phyloP scores from a whole-genome alignment of 1,140 invertebrate species.

The Drosophila orena region DNA sequence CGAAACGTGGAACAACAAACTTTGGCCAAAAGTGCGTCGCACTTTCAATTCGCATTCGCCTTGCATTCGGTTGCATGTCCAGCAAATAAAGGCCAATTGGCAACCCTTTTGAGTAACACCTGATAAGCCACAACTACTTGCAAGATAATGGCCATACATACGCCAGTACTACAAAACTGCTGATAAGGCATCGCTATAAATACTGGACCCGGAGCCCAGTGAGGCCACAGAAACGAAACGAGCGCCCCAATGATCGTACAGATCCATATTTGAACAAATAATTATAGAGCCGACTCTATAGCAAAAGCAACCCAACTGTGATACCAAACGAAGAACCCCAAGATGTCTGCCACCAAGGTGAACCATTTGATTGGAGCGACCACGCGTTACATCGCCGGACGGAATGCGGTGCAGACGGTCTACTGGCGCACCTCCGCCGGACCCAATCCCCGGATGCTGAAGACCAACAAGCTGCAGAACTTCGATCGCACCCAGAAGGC shows the following conservation, averaged over 20 bases:
- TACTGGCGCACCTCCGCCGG: conserved; percentile 88
- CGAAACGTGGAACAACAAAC: conserved; percentile 8
- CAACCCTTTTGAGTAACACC: conserved; percentile 37
- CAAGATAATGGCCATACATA: conserved; percentile 35
- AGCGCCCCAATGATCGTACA: conserved; percentile 28
- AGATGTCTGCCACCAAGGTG: conserved; percentile 80
- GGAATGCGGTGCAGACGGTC: conserved; percentile 89
- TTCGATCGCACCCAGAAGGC: conserved; percentile 84
- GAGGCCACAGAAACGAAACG: conserved; percentile 54
- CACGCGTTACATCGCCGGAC: conserved; percentile 89
- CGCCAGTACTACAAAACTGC: conserved; percentile 20
- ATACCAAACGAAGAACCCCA: conserved; percentile 28
- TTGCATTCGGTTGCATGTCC: conserved; percentile 47
- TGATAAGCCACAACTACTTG: conserved; percentile 52
- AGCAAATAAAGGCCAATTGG: conserved; percentile 44
- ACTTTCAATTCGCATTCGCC: too few species aligned
- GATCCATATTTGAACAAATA: not conserved
- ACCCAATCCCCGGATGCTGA: conserved; percentile 86
- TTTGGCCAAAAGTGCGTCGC: conserved; percentile 28
- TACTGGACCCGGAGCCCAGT: conserved; percentile 12
- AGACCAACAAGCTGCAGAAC: conserved; percentile 87
- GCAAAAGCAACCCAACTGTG: conserved; percentile 50
- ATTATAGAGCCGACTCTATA: conserved; percentile 30
- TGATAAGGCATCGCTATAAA: conserved; percentile 68
- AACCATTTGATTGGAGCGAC: conserved; percentile 87